A percentile compares a stretch with the other conserved stretches of the same genome.
Conservation (phyloP, 2,888 invertebrate species). For the Ornithoptera alexandrae region DNA sequence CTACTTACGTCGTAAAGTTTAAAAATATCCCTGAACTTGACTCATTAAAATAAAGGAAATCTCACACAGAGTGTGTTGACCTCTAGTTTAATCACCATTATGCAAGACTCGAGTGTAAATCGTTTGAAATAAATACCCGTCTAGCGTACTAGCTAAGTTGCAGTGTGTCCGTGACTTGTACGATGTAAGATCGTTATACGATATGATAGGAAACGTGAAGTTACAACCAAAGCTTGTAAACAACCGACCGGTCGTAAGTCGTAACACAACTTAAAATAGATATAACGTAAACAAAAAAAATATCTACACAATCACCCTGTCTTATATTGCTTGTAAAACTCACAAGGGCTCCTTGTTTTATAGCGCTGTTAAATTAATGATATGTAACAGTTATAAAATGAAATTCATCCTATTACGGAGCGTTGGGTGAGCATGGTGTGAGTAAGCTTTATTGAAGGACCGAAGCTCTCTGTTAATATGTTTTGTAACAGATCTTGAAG, state of each 20-base stretch:
- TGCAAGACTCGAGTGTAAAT: slow-evolving; percentile 44
- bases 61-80: slow-evolving; percentile 50
- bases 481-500: slow-evolving; percentile 62
- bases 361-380: slow-evolving; percentile 62
- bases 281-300: slow-evolving; percentile 38
- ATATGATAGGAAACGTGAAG: slow-evolving; percentile 15
- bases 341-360: slow-evolving; percentile 53
- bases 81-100: slow-evolving; percentile 64
- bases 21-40: background rate
- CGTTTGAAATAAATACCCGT: slow-evolving; percentile 43
- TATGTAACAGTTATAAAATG: slow-evolving; percentile 57
- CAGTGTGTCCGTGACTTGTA: slow-evolving; percentile 36
- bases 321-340: slow-evolving; percentile 35
- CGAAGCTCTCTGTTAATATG: slow-evolving; percentile 51
- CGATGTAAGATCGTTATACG: background rate
- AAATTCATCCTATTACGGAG: slow-evolving; percentile 47
- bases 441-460: slow-evolving; percentile 31
- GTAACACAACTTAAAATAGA: slow-evolving; percentile 37
- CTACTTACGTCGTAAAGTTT: background rate
- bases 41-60: background rate
- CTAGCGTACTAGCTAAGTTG: slow-evolving; percentile 37
- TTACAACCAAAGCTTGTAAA: slow-evolving; percentile 26
- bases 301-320: slow-evolving; percentile 42
- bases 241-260: slow-evolving; percentile 27
- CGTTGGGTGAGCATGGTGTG: slow-evolving; percentile 37